phyloP scores from a whole-genome alignment of 2,113 vertebrate genomes.

The Antechinus flavipes region DNA sequence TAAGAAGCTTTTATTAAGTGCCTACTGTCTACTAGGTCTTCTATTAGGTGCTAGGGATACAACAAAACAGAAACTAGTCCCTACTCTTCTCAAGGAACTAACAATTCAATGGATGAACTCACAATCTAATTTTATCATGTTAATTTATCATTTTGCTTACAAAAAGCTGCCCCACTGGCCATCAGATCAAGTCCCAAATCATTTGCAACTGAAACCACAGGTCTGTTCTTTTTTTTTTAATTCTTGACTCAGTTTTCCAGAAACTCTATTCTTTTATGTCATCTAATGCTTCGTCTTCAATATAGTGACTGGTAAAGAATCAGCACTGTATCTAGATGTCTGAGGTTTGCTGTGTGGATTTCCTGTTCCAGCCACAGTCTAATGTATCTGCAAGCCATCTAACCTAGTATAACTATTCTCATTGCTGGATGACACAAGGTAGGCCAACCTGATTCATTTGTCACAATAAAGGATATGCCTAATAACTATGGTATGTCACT shows the following conservation, averaged over 20 bases:
- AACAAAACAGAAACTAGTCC: background rate
- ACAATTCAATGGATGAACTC: background rate
- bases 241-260: background rate
- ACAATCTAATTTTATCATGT: background rate
- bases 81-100: background rate
- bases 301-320: background rate
- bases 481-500: accelerated
- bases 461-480: background rate
- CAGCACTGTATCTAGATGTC: background rate
- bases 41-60: background rate
- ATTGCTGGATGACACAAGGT: background rate
- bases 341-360: background rate
- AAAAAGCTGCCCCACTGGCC: too few species aligned
- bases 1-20: background rate
- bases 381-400: background rate
- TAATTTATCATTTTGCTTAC: too few species aligned
- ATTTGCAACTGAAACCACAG: background rate
- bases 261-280: background rate
- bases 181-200: too few species aligned
- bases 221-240: background rate
- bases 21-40: background rate
- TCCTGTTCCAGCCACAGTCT: background rate
- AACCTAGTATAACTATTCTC: background rate
- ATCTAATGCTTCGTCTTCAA: background rate
- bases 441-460: background rate